A percentile compares a stretch with the other conserved stretches of the same genome.
These are phyloP conservation scores for Trisateles emortualis DNA, from an alignment of 2,888 invertebrate genomes.

Conservation along the genomic window DNA sequence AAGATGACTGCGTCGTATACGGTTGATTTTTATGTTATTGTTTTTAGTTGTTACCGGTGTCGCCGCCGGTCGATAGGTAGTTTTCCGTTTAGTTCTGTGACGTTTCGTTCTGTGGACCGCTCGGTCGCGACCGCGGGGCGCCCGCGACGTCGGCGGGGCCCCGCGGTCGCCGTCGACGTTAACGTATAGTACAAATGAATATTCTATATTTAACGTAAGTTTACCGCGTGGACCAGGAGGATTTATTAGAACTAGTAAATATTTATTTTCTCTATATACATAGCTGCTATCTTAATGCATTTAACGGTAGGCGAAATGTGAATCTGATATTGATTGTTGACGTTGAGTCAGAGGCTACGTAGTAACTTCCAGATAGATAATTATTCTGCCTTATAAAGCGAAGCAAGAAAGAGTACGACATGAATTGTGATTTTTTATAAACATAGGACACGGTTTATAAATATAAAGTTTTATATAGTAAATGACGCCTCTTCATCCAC, in stretches of 20 bases:
- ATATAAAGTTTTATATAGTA: constrained; percentile 22
- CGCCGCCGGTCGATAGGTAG: constrained; percentile 41
- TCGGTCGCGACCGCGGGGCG: constrained; percentile 26
- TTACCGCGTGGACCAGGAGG: constrained; percentile 82
- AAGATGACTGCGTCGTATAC: constrained; percentile 78
- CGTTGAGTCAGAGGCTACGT: constrained; percentile 64
- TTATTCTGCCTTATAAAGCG: constrained; percentile 46
- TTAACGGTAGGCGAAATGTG: constrained; percentile 73
- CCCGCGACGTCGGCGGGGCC: constrained; percentile 24
- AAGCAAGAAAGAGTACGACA: constrained; percentile 35
- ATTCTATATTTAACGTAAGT: constrained; percentile 79
- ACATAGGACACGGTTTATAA: constrained; percentile 33
- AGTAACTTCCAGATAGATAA: constrained; percentile 49
- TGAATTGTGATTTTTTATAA: constrained; percentile 38
- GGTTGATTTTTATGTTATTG: constrained; percentile 73
- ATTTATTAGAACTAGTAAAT: constrained; percentile 77
- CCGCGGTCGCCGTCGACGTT: constrained; percentile 57
- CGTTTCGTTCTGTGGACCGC: constrained; percentile 33
- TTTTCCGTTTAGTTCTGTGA: constrained; percentile 32
- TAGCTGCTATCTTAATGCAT: constrained; percentile 77
- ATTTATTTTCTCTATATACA: constrained; percentile 80
- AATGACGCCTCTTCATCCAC: constrained; percentile 19
- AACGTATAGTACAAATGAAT: constrained; percentile 82
- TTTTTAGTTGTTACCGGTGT: constrained; percentile 41
- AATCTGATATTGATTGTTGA: constrained; percentile 70